Base-by-base conservation (phyloP, 2,888 invertebrate species). In the Stenolophus ochropezus region DNA sequence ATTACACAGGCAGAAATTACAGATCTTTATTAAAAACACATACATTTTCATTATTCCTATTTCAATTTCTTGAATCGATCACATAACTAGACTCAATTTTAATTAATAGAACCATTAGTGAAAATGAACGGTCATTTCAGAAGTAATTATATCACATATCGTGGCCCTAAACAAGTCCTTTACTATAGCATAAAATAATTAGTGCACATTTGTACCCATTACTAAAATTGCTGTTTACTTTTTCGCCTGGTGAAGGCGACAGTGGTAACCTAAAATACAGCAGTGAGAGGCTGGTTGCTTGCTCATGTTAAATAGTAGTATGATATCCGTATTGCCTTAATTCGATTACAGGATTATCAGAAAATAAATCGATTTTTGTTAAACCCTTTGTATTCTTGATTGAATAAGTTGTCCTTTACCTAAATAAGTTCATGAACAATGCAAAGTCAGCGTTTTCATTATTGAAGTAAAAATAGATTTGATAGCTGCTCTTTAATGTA, bases 261-360 rank as follows among this genome's bases (percentile, higher is more conserved):
- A 11, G 8, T 8, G 8, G 21, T 8, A 56, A 56, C 21, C 8
- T 6, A 20, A 2, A 51, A 16, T 14, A 11, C 21, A 21, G 21
- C 0, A 11, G 11, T 56, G 21, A 56, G 56, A 20, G 8, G 21
- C 56, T 56, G 56, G 11, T 20, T 56, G 21, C 6, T 11, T 56
- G 1, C 1, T 8, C 21, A 56, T 18, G 21, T 8, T 11, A 11
- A 20, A 56, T 8, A 8, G 8, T 20, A 53, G 53, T 20, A 53
- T 20, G 53, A 53, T 53, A 53, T 6, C 20, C 53, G 53, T 53
- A 53, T 53, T 20, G 56, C 20, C 11, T 14, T 73, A 47, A 73
- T 73, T 73, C 47, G 73, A 73, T 49, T 73, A 73, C 42, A 47
- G 73, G 73, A 73, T 73, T 73, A 73, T 73, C 16, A 47, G 42